A percentile compares a stretch with the other conserved stretches of the same genome.
These are phyloP conservation scores for Pasiphila rectangulata DNA, from an alignment of 2,888 invertebrate species.

Conservation along the genomic window DNA sequence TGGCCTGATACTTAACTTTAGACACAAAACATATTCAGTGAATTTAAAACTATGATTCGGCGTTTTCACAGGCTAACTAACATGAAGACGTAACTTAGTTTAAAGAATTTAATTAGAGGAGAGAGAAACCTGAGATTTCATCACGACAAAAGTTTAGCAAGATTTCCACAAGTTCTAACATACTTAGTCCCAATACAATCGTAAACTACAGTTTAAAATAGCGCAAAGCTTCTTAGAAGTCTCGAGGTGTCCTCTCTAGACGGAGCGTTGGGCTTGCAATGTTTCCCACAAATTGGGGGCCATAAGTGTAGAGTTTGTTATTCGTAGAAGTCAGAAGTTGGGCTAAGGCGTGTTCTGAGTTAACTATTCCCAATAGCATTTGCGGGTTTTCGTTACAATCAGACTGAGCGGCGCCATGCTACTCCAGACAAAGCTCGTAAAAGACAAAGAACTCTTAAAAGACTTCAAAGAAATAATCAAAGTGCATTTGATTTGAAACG, in stretches of 20 bases:
- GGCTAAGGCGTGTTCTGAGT: constrained; percentile 41
- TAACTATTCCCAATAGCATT: constrained; percentile 40
- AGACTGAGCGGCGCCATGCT: constrained; percentile 61
- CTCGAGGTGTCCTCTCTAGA: constrained; percentile 18
- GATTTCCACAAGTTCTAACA: constrained; percentile 2
- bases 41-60: too few species aligned
- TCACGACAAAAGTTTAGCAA: constrained; percentile 1
- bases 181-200: not conserved
- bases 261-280: constrained; percentile 18
- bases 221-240: constrained; percentile 1
- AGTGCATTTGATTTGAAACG: constrained; percentile 38
- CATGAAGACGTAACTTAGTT: not conserved
- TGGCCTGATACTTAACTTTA: too few species aligned
- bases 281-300: constrained; percentile 19
- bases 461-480: constrained; percentile 37
- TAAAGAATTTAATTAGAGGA: constrained; percentile 7
- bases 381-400: constrained; percentile 30
- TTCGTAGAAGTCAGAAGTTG: constrained; percentile 14
- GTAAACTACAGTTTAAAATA: constrained; percentile 3
- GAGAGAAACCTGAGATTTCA: constrained; percentile 1
- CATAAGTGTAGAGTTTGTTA: constrained; percentile 15
- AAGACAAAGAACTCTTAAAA: constrained; percentile 41
- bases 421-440: constrained; percentile 54
- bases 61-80: too few species aligned
- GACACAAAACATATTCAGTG: too few species aligned